Conservation (phyloP, 92 coral and sea anemone genomes). For the Phenganax subtilis region DNA sequence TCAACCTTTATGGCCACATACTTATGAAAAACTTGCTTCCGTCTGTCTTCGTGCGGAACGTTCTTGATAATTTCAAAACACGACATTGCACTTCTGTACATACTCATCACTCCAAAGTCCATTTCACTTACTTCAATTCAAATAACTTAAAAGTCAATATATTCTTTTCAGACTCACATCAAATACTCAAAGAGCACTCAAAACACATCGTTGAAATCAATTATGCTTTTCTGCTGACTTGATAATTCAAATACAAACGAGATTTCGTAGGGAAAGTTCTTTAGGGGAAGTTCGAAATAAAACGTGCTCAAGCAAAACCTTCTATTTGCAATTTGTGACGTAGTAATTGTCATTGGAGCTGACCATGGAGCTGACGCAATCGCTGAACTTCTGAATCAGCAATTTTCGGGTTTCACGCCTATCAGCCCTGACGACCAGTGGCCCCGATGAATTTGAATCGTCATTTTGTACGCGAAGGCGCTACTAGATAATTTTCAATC, state of each 20-base stretch:
- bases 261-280: neutral
- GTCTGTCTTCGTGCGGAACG: slow-evolving; percentile 14
- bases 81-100: neutral
- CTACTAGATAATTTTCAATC: no score
- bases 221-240: neutral
- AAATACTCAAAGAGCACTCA: neutral
- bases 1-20: neutral
- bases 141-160: neutral
- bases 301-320: slow-evolving; percentile 12
- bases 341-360: no score
- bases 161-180: neutral
- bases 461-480: no score
- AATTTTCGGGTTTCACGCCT: no score
- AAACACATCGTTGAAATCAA: neutral
- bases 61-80: neutral
- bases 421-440: no score
- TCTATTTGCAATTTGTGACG: neutral
- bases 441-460: no score
- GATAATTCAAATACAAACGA: neutral
- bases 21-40: slow-evolving; percentile 11
- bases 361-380: no score
- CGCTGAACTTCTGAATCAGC: no score
- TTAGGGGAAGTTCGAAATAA: neutral
- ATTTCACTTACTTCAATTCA: neutral
- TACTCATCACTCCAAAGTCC: neutral